Evolutionary conservation across 1,140 invertebrate genomes (phyloP).

Genomic region (Ectropis grisescens): DNA sequence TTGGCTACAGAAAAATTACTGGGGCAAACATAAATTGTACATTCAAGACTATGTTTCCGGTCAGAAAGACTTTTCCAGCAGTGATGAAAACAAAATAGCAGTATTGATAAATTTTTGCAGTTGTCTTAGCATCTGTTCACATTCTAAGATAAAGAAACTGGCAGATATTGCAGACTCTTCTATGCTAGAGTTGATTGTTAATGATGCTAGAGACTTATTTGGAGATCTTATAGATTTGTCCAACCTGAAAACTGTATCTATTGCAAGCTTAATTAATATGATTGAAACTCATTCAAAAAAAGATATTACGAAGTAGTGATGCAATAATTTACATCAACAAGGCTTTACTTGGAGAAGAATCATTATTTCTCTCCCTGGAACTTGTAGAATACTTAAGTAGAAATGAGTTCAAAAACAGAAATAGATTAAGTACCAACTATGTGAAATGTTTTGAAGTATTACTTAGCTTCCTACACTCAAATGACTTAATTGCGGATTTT

Average conservation of each 20-base stretch:
- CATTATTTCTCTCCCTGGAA: conserved; percentile 46
- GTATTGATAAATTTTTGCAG: conserved; percentile 44
- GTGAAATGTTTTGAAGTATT: conserved; percentile 68
- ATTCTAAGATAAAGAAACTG: conserved; percentile 43
- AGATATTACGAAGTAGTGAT: conserved; percentile 24
- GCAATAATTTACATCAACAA: conserved; percentile 22
- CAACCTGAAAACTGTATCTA: conserved; percentile 33
- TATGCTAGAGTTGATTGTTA: conserved; percentile 41
- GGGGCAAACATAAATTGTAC: conserved; percentile 42
- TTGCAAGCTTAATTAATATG: conserved; percentile 28
- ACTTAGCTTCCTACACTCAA: conserved; percentile 63
- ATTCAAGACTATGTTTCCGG: conserved; percentile 34
- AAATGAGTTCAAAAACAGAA: conserved; percentile 15
- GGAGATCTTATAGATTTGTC: conserved; percentile 29
- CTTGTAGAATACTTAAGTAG: conserved; percentile 29
- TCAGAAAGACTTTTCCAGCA: conserved; percentile 12
- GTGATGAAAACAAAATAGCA: conserved; percentile 28
- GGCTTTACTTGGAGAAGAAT: conserved; percentile 40
- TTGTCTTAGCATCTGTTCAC: conserved; percentile 42
- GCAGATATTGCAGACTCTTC: conserved; percentile 38
- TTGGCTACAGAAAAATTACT: conserved; percentile 74
- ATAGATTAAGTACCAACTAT: conserved; percentile 29
- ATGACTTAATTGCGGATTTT: conserved; percentile 64
- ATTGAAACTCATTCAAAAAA: conserved; percentile 30
- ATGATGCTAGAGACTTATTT: conserved; percentile 44